Conservation (phyloP, 2,113 vertebrate species). For the Halichoeres trimaculatus region DNA sequence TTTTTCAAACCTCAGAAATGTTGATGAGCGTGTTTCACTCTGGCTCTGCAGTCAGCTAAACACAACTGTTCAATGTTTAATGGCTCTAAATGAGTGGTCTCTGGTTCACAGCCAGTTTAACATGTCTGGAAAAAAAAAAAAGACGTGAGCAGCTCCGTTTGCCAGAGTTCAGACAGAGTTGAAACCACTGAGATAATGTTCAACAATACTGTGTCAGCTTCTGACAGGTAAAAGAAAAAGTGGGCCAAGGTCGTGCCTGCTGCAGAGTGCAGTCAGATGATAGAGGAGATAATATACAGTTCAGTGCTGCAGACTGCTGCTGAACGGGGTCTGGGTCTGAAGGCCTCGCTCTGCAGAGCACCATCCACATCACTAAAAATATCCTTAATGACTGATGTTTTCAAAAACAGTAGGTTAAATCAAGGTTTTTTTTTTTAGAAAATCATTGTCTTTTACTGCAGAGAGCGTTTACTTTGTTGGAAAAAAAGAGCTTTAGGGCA, state of each 20-base stretch:
- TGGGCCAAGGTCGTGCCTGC: conserved; percentile 57
- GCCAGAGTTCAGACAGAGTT: conserved; percentile 31
- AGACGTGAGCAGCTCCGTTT: not conserved
- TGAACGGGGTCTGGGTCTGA: not conserved
- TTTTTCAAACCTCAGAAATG: not conserved
- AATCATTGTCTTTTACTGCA: too few relatives aligned
- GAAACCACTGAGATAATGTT: conserved; percentile 21
- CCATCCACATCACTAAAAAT: not conserved
- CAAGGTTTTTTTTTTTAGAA: too few relatives aligned
- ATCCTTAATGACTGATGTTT: too few relatives aligned
- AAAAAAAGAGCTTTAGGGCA: too few relatives aligned
- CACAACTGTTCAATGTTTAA: not conserved
- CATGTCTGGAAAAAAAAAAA: not conserved
- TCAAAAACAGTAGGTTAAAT: too few relatives aligned
- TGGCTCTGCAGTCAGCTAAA: not conserved
- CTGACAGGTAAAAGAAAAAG: conserved; percentile 41
- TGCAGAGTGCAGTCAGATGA: conserved; percentile 27
- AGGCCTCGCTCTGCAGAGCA: not conserved
- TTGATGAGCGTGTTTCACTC: not conserved
- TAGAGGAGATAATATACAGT: conserved; percentile 5
- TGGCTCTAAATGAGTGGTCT: not conserved
- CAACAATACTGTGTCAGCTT: conserved; percentile 35
- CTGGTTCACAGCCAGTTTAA: not conserved
- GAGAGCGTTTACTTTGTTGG: too few relatives aligned
- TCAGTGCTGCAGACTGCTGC: not conserved